phyloP scores from a whole-genome alignment of 2,888 invertebrate genomes.

The Agrotis exclamationis region DNA sequence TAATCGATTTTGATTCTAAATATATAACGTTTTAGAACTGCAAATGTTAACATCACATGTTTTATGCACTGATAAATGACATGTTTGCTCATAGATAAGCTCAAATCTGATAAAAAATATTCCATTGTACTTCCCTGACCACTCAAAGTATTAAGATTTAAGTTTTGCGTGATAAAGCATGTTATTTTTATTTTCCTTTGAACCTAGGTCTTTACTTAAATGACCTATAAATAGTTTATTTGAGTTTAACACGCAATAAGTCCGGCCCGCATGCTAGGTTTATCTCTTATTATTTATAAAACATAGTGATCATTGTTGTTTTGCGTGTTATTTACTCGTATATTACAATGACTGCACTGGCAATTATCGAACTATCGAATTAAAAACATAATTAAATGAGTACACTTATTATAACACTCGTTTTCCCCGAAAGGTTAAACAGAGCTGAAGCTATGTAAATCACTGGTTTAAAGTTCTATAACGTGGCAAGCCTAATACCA shows the following conservation, averaged over 20 bases:
- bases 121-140: conserved; percentile 33
- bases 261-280: conserved; percentile 21
- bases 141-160: conserved; percentile 12
- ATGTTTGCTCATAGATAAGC: conserved; percentile 40
- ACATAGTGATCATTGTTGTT: conserved; percentile 37
- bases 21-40: conserved; percentile 5
- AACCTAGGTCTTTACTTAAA: neutral
- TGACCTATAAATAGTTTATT: conserved; percentile 39
- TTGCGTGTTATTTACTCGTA: conserved; percentile 23
- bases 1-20: neutral
- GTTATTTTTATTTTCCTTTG: neutral
- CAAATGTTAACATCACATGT: conserved; percentile 9
- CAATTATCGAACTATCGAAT: neutral
- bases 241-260: conserved; percentile 25
- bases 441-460: too few relatives aligned
- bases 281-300: conserved; percentile 33
- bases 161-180: conserved; percentile 4
- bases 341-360: neutral
- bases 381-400: neutral
- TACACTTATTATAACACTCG: too few relatives aligned
- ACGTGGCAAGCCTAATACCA: too few relatives aligned
- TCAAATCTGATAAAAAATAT: conserved; percentile 36
- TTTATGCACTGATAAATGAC: conserved; percentile 47
- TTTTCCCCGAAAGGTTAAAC: too few relatives aligned
- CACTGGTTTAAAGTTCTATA: too few relatives aligned